A percentile compares a stretch with the other conserved stretches of the same genome.
Evolutionary conservation across 2,797 vertebrate genomes (phyloP).

Genomic region (Leuciscus waleckii): DNA sequence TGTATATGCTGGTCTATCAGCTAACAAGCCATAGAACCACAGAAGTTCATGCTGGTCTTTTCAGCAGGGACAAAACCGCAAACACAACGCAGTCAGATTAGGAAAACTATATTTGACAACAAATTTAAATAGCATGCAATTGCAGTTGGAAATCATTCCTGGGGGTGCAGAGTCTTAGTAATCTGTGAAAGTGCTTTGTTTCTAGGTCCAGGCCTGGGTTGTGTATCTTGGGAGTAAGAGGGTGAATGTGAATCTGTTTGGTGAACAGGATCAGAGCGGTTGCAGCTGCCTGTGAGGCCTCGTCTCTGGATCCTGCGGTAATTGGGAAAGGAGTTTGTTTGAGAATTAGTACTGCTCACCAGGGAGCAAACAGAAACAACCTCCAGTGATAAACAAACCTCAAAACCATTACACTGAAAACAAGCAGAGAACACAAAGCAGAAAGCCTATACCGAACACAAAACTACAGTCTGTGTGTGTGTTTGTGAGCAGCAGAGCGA

Average conservation of each 20-base stretch:
- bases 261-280: constrained; percentile 58
- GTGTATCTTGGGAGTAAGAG: constrained; percentile 1
- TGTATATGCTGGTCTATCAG: not conserved
- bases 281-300: constrained; percentile 31
- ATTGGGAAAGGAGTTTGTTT: constrained; percentile 57
- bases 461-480: constrained; percentile 18
- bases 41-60: not conserved
- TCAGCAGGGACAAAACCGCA: not conserved
- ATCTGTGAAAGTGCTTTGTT: constrained; percentile 26
- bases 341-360: constrained; percentile 57
- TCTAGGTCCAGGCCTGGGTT: constrained; percentile 7
- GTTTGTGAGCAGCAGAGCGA: constrained; percentile 5
- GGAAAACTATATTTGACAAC: not conserved
- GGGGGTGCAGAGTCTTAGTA: not conserved
- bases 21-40: not conserved
- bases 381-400: constrained; percentile 65
- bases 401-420: constrained; percentile 50
- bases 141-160: constrained; percentile 3
- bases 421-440: constrained; percentile 44
- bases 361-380: constrained; percentile 49
- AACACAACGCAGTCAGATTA: not conserved
- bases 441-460: constrained; percentile 7
- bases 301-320: constrained; percentile 53
- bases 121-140: constrained; percentile 18
- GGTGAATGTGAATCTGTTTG: constrained; percentile 48